Conservation (phyloP, 2,113 vertebrate genomes). For the Hippocampus barbouri region DNA sequence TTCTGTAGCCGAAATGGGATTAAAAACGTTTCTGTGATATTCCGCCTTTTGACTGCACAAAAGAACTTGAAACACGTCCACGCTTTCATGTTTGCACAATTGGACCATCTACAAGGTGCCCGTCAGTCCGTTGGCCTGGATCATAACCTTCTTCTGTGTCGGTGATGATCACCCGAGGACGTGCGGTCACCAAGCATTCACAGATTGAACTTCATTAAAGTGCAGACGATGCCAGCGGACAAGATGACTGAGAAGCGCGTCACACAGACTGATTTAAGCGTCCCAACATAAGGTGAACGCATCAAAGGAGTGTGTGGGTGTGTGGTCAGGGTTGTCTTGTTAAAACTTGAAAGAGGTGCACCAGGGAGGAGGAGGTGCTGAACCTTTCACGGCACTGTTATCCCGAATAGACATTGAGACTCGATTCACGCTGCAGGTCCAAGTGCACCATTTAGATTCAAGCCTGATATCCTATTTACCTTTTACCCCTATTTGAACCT, state of each 20-base stretch:
- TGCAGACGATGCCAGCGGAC: slow-evolving; percentile 59
- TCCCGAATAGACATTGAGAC: slow-evolving; percentile 33
- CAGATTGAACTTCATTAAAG: slow-evolving; percentile 72
- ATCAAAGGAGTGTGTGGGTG: slow-evolving; percentile 20
- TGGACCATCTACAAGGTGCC: slow-evolving; percentile 43
- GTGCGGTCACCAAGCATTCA: slow-evolving; percentile 48
- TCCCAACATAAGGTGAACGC: slow-evolving; percentile 49
- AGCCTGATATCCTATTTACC: not conserved
- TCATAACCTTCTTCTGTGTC: slow-evolving; percentile 44
- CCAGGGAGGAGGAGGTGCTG: slow-evolving; percentile 41
- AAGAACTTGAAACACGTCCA: slow-evolving; percentile 24
- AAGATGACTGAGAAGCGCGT: slow-evolving; percentile 43
- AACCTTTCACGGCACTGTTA: slow-evolving; percentile 19
- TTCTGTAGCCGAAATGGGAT: not conserved
- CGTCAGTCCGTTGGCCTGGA: slow-evolving; percentile 18
- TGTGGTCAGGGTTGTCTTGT: slow-evolving; percentile 64
- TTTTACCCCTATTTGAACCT: no score
- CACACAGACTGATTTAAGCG: not conserved
- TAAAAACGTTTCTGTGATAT: not conserved
- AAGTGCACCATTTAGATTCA: not conserved
- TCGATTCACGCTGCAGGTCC: not conserved
- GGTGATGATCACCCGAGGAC: slow-evolving; percentile 41
- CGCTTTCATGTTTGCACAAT: slow-evolving; percentile 47
- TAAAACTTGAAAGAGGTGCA: slow-evolving; percentile 69
- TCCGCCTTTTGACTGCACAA: not conserved